These are phyloP conservation scores for Bambusicola thoracicus DNA, from an alignment of 2,113 vertebrate species.

Conservation along the genomic window DNA sequence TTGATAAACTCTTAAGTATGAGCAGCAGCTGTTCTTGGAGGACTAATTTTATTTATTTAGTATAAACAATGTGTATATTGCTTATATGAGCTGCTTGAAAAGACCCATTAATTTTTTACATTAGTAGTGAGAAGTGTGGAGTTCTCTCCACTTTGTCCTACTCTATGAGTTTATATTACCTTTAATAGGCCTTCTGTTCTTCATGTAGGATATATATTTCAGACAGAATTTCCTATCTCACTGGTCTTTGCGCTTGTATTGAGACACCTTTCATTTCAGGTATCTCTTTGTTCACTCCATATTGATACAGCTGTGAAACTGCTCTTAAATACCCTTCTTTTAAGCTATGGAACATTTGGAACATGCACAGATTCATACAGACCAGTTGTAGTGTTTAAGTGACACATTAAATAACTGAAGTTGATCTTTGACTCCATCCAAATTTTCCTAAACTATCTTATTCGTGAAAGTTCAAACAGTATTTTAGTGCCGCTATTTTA, in stretches of 20 bases:
- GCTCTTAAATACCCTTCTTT: background rate
- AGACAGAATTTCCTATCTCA: background rate
- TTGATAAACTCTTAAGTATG: background rate
- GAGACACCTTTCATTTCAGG: background rate
- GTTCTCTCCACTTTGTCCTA: background rate
- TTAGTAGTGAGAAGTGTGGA: background rate
- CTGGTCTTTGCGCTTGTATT: background rate
- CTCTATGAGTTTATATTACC: background rate
- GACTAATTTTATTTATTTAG: background rate
- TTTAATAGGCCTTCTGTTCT: background rate
- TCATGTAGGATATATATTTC: background rate
- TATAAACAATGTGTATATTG: background rate
- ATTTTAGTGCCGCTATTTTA: background rate
- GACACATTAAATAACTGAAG: background rate
- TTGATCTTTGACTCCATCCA: background rate
- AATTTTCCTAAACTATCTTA: background rate
- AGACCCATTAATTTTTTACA: background rate
- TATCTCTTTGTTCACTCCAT: background rate
- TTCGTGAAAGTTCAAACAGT: background rate
- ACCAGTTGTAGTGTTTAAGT: background rate
- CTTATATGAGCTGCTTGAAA: background rate
- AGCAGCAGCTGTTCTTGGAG: background rate
- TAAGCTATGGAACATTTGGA: background rate
- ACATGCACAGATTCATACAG: background rate
- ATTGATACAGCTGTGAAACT: background rate